Percentiles rank a stretch among this genome's conserved stretches.
Conservation (phyloP, 2,113 vertebrate genomes). For the Dipodomys merriami region DNA sequence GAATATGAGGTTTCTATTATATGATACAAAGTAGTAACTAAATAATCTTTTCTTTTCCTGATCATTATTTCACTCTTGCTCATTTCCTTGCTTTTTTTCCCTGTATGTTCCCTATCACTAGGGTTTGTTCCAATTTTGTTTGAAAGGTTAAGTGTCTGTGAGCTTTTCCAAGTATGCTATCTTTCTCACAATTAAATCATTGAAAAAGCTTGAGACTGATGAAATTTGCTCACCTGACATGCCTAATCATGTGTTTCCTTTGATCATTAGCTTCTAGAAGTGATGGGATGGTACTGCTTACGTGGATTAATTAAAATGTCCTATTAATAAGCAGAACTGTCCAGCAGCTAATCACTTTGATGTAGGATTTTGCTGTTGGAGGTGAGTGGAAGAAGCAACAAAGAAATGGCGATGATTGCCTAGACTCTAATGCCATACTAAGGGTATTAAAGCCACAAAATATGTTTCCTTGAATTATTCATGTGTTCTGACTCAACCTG, state of each 20-base stretch:
- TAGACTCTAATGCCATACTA: background rate
- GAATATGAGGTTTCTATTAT: background rate
- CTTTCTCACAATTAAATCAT: constrained; percentile 45
- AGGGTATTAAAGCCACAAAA: constrained; percentile 51
- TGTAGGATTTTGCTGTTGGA: background rate
- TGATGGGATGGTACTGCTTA: background rate
- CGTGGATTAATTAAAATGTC: constrained; percentile 43
- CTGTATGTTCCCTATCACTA: background rate
- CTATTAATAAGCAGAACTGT: constrained; percentile 6
- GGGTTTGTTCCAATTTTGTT: background rate
- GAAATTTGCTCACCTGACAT: constrained; percentile 47
- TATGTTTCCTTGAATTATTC: constrained; percentile 59
- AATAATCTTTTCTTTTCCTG: constrained; percentile 2
- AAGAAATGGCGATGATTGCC: background rate
- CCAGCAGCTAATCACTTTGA: constrained; percentile 46
- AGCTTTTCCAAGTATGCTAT: background rate
- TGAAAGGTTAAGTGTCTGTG: background rate
- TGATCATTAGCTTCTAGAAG: constrained; percentile 43
- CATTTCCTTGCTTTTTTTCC: constrained; percentile 9
- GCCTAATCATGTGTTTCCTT: constrained; percentile 40
- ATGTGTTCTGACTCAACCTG: constrained; percentile 63
- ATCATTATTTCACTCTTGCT: background rate
- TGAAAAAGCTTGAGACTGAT: background rate
- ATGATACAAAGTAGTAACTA: background rate
- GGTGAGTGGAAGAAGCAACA: background rate